Conservation (phyloP, 2,113 vertebrate genomes). For the Prunella fulvescens region DNA sequence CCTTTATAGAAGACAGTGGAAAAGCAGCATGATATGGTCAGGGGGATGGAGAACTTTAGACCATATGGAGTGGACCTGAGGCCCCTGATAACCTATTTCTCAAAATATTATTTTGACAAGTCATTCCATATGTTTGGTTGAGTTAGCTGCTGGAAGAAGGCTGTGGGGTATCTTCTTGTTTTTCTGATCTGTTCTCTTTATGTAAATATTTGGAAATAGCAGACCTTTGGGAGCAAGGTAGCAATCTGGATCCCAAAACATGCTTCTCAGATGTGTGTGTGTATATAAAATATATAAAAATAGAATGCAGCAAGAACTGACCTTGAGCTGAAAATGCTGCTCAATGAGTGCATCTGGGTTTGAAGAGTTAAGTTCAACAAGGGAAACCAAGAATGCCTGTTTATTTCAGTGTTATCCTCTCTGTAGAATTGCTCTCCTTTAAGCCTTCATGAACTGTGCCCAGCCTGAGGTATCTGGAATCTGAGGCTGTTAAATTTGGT, state of each 20-base stretch:
- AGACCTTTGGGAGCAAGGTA: constrained; percentile 28
- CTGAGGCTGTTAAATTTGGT: background rate
- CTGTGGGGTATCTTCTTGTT: constrained; percentile 10
- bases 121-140: constrained; percentile 24
- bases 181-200: constrained; percentile 1
- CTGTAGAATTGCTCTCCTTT: background rate
- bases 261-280: background rate
- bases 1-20: background rate
- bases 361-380: background rate
- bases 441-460: background rate
- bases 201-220: background rate
- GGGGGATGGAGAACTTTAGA: background rate
- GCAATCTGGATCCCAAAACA: constrained; percentile 7
- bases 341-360: background rate
- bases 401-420: background rate
- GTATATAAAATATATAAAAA: background rate
- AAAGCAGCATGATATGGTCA: background rate
- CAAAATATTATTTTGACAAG: constrained; percentile 18
- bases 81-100: constrained; percentile 39
- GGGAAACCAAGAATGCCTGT: background rate
- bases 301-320: background rate
- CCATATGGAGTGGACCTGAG: constrained; percentile 30
- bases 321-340: constrained; percentile 3
- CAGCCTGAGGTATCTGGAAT: background rate
- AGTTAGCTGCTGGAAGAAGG: background rate